Evolutionary conservation across 2,797 vertebrate species (phyloP).

Genomic region (Vultur gryphus): DNA sequence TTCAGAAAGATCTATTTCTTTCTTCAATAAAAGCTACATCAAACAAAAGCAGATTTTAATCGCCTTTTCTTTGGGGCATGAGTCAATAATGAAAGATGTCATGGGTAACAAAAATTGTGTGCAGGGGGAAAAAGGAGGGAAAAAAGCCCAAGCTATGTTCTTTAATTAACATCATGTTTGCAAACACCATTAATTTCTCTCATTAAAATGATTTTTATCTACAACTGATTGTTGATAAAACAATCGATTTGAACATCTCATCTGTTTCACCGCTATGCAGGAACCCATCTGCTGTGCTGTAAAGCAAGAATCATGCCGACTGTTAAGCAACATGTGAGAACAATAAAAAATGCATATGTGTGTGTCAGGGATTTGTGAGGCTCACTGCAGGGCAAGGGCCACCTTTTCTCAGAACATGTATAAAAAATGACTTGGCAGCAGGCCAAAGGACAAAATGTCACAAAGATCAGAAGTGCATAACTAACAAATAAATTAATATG

Average conservation of each 20-base stretch:
- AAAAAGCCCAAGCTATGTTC: slow-evolving; percentile 74
- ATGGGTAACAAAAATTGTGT: slow-evolving; percentile 80
- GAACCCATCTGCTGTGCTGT: slow-evolving; percentile 74
- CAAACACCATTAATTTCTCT: slow-evolving; percentile 82
- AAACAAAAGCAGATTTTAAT: slow-evolving; percentile 91
- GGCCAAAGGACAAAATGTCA: slow-evolving; percentile 65
- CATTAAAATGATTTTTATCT: slow-evolving; percentile 82
- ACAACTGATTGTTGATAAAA: slow-evolving; percentile 82
- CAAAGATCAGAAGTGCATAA: slow-evolving; percentile 67
- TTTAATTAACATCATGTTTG: slow-evolving; percentile 83
- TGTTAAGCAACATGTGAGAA: slow-evolving; percentile 78
- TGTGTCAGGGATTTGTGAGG: slow-evolving; percentile 60
- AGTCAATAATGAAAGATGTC: slow-evolving; percentile 97
- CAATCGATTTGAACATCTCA: slow-evolving; percentile 78
- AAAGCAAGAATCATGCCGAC: slow-evolving; percentile 66
- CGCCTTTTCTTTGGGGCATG: slow-evolving; percentile 87
- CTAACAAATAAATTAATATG: slow-evolving; percentile 72
- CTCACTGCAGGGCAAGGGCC: slow-evolving; percentile 67
- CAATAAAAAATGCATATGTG: slow-evolving; percentile 75
- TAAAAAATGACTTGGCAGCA: slow-evolving; percentile 72
- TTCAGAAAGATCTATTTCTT: slow-evolving; percentile 94
- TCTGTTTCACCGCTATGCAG: slow-evolving; percentile 69
- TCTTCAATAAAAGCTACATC: slow-evolving; percentile 89
- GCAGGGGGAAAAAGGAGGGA: slow-evolving; percentile 21
- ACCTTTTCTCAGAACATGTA: slow-evolving; percentile 70